A percentile compares a stretch with the other conserved stretches of the same genome.
These are phyloP conservation scores for Phaethornis superciliosus DNA, from an alignment of 2,113 vertebrate genomes.

Conservation along the genomic window DNA sequence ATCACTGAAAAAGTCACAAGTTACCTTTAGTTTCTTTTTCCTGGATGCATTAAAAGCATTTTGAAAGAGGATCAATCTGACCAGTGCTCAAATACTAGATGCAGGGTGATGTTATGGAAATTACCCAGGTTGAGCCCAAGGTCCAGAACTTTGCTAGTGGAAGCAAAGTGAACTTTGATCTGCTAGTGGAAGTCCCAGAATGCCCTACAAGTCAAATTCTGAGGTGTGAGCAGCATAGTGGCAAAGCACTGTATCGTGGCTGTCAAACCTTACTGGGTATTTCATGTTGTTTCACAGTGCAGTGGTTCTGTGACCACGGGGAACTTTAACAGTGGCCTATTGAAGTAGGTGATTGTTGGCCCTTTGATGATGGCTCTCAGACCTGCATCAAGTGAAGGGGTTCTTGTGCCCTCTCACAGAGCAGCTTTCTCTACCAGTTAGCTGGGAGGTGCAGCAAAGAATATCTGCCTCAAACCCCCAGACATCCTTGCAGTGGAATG, in stretches of 20 bases:
- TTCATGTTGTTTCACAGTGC: background rate
- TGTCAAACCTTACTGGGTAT: rapidly evolving
- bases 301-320: rapidly evolving
- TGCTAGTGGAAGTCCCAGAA: background rate
- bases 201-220: background rate
- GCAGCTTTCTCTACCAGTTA: background rate
- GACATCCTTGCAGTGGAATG: background rate
- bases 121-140: background rate
- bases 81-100: background rate
- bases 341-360: rapidly evolving
- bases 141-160: background rate
- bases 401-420: rapidly evolving
- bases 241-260: background rate
- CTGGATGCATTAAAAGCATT: background rate
- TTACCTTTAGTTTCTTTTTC: background rate
- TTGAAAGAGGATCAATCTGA: background rate
- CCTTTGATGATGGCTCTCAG: background rate
- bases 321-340: background rate
- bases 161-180: too few species aligned
- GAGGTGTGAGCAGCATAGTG: background rate
- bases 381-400: background rate
- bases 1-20: background rate
- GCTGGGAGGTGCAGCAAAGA: background rate
- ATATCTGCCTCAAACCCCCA: background rate
- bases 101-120: background rate